A percentile compares a stretch with the other conserved stretches of the same genome.
These are phyloP conservation scores for Schizopygopsis pylzovi DNA, from an alignment of 2,797 vertebrate genomes.

Conservation along the genomic window DNA sequence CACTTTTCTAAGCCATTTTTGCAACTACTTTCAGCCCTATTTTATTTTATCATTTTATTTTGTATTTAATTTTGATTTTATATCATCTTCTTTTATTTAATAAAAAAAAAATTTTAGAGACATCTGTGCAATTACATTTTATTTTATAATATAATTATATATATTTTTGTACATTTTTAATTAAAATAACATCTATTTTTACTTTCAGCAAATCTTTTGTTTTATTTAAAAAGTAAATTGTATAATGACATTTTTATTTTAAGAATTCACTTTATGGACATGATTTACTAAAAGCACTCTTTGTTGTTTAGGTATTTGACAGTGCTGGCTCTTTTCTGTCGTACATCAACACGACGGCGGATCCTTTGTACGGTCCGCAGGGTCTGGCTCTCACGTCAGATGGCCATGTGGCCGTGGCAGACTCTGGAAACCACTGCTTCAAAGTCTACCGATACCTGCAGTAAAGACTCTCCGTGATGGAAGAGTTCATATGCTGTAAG, in stretches of 20 bases:
- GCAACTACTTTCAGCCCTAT: not conserved
- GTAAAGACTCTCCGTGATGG: slow-evolving; percentile 70
- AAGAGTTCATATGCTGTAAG: slow-evolving; percentile 68
- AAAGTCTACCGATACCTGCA: slow-evolving; percentile 98
- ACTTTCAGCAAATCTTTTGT: not conserved
- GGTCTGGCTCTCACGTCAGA: slow-evolving; percentile 95
- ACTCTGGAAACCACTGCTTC: slow-evolving; percentile 98
- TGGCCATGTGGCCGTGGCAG: slow-evolving; percentile 94
- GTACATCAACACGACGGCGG: slow-evolving; percentile 95
- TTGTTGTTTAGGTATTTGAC: slow-evolving; percentile 87
- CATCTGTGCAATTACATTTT: not conserved
- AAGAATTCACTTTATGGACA: not conserved
- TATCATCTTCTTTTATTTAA: too few relatives aligned
- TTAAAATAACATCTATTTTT: not conserved
- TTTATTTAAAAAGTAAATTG: not conserved
- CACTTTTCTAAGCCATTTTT: not conserved
- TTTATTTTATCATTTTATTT: not conserved
- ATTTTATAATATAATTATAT: not conserved
- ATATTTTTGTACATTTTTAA: not conserved
- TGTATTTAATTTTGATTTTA: not conserved
- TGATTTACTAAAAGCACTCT: not conserved
- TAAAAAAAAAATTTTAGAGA: not conserved
- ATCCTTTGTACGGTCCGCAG: slow-evolving; percentile 94
- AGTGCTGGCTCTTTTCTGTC: slow-evolving; percentile 95
- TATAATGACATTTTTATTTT: not conserved